A percentile compares a stretch with the other conserved stretches of the same genome.
These are phyloP conservation scores for Samia ricini DNA, from an alignment of 1,140 invertebrate genomes.

Conservation along the genomic window DNA sequence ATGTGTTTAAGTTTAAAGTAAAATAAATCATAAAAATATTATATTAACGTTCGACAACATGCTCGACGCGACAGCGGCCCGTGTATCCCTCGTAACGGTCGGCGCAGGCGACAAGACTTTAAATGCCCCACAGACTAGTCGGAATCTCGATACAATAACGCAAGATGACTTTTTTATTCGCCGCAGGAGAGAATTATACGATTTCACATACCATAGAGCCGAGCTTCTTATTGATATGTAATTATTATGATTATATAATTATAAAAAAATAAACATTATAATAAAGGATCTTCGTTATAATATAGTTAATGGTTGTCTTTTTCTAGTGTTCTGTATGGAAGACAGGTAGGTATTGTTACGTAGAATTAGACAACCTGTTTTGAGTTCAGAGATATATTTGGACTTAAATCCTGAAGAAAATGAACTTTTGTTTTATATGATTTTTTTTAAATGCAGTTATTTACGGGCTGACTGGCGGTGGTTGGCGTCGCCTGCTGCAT, in stretches of 20 bases:
- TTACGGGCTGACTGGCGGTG: too few species aligned
- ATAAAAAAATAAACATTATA: not conserved
- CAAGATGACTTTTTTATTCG: constrained; percentile 36
- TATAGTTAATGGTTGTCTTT: not conserved
- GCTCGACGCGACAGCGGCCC: constrained; percentile 2
- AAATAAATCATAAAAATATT: not conserved
- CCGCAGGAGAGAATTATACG: constrained; percentile 26
- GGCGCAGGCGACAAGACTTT: constrained; percentile 27
- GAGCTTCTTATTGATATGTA: constrained; percentile 6
- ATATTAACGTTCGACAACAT: not conserved
- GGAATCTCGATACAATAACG: constrained; percentile 48
- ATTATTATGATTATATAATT: not conserved
- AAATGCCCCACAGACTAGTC: constrained; percentile 28
- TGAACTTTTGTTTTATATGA: too few species aligned
- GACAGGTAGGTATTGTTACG: too few species aligned
- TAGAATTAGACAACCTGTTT: too few species aligned
- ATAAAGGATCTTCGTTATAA: not conserved
- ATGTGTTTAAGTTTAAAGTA: too few species aligned
- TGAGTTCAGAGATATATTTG: too few species aligned
- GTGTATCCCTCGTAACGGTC: constrained; percentile 32
- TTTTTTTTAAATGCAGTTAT: too few species aligned
- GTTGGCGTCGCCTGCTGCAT: too few species aligned
- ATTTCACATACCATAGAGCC: constrained; percentile 4
- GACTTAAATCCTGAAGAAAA: too few species aligned
- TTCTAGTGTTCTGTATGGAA: too few species aligned